phyloP scores from a whole-genome alignment of 2,113 vertebrate species.

The Monopterus albus region DNA sequence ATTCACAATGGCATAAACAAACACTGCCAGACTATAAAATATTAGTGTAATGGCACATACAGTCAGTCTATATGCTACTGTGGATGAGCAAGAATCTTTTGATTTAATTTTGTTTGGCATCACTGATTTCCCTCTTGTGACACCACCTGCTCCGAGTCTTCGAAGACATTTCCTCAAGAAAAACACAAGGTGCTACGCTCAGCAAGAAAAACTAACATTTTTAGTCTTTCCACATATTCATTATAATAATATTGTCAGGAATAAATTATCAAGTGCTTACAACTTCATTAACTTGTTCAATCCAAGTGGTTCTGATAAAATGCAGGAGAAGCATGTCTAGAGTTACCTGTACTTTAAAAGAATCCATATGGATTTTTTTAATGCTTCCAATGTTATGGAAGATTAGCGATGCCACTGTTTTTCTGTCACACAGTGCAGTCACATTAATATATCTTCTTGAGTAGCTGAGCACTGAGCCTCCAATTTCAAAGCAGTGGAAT shows the following conservation, averaged over 20 bases:
- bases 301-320: too few relatives aligned
- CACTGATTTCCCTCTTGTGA: not conserved
- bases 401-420: not conserved
- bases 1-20: slow-evolving; percentile 18
- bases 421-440: too few relatives aligned
- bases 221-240: too few relatives aligned
- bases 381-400: not conserved
- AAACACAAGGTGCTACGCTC: too few relatives aligned
- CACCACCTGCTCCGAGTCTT: not conserved
- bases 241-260: too few relatives aligned
- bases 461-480: too few relatives aligned
- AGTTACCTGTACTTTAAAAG: too few relatives aligned
- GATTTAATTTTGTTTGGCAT: not conserved
- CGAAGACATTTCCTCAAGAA: not conserved
- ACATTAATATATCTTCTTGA: too few relatives aligned
- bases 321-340: too few relatives aligned
- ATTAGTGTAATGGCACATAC: not conserved
- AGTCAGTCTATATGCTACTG: not conserved
- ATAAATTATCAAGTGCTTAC: not conserved
- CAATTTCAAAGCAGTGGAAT: not conserved
- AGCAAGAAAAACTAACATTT: too few relatives aligned
- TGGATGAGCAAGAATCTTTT: not conserved
- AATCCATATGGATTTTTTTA: too few relatives aligned
- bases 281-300: not conserved
- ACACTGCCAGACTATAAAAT: slow-evolving; percentile 7